These are phyloP conservation scores for Hystrix brachyura DNA, from an alignment of 2,113 vertebrate genomes.

Conservation along the genomic window DNA sequence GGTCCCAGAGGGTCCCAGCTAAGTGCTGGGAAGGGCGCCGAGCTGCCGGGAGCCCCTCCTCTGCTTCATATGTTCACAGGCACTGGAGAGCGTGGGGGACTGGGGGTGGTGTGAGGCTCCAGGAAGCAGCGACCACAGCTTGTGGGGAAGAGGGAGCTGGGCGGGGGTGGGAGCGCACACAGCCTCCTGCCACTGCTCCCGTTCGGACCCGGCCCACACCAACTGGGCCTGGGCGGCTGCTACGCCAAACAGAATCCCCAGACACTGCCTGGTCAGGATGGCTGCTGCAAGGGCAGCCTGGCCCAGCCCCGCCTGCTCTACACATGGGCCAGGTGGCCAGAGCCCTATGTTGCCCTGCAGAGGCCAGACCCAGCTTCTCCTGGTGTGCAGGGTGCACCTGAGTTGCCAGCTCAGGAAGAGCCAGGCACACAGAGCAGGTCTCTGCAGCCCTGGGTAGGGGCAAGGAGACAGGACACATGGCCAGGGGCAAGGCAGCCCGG, in stretches of 20 bases:
- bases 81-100: conserved; percentile 61
- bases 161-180: conserved; percentile 23
- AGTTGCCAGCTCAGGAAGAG: conserved; percentile 71
- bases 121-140: conserved; percentile 68
- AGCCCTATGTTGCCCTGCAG: too few species aligned
- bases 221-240: background rate
- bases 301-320: background rate
- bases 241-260: too few species aligned
- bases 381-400: background rate
- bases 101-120: conserved; percentile 70
- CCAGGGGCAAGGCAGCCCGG: background rate
- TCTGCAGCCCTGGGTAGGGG: conserved; percentile 50
- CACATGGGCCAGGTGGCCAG: conserved; percentile 52
- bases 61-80: conserved; percentile 77
- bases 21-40: background rate
- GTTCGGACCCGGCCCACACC: background rate
- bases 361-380: conserved; percentile 69
- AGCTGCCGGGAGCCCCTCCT: conserved; percentile 63
- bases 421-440: conserved; percentile 82
- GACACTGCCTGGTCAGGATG: too few species aligned
- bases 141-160: conserved; percentile 51
- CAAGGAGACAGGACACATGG: background rate
- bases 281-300: too few species aligned
- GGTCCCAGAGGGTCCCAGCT: background rate
- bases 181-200: background rate